Evolutionary conservation across 2,797 vertebrate genomes (phyloP).

Genomic region (Tokudaia muenninki): DNA sequence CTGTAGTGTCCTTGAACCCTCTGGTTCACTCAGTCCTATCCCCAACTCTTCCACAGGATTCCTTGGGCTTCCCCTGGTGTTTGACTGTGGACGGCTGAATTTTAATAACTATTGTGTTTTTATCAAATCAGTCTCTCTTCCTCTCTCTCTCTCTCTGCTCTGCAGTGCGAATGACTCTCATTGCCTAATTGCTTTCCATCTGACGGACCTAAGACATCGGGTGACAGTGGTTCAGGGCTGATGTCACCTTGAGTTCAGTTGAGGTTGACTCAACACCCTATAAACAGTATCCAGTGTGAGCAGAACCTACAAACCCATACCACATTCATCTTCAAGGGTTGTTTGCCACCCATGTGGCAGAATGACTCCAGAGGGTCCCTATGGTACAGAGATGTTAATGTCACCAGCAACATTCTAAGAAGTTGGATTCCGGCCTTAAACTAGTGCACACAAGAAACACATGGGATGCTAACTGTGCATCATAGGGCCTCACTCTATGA

Average conservation of each 20-base stretch:
- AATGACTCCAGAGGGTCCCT: background rate
- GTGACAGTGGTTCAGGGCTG: background rate
- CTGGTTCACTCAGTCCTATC: too few species aligned
- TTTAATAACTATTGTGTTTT: too few species aligned
- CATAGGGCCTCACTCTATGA: too few species aligned
- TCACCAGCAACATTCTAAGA: accelerated
- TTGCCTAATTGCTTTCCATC: background rate
- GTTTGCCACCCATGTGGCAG: background rate
- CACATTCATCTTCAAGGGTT: background rate
- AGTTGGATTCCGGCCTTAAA: background rate
- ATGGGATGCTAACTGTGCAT: background rate
- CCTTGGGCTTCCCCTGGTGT: too few species aligned
- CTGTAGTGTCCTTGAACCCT: too few species aligned
- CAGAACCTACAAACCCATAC: background rate
- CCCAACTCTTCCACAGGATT: too few species aligned
- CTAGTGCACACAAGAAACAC: background rate
- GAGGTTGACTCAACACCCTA: background rate
- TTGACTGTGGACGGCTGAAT: too few species aligned
- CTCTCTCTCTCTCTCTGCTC: background rate
- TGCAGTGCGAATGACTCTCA: background rate
- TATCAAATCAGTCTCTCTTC: background rate
- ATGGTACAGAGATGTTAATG: accelerated
- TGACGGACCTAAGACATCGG: background rate
- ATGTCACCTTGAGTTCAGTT: background rate
- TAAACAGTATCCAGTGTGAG: background rate